Conservation (phyloP, 2,113 vertebrate species). For the Sinocyclocheilus rhinocerous region DNA sequence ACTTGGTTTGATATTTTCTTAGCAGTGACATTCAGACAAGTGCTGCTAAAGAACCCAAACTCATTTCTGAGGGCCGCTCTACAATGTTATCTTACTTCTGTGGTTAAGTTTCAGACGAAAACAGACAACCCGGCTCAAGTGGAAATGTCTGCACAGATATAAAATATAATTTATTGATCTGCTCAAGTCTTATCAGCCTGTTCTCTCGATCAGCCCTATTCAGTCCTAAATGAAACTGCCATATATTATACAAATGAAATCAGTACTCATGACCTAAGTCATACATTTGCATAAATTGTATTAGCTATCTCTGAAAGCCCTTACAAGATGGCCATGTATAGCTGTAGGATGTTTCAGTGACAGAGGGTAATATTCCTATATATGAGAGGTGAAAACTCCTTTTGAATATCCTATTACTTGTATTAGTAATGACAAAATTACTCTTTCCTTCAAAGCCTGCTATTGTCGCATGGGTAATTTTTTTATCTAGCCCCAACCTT, state of each 20-base stretch:
- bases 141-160: background rate
- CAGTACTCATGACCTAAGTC: slow-evolving; percentile 1
- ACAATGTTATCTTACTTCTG: background rate
- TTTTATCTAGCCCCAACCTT: slow-evolving; percentile 10
- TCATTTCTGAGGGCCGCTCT: background rate
- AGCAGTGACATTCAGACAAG: background rate
- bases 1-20: background rate
- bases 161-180: slow-evolving; percentile 1
- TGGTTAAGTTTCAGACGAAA: background rate
- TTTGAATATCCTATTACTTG: slow-evolving; percentile 31
- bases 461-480: slow-evolving; percentile 10
- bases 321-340: background rate
- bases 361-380: background rate
- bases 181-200: background rate
- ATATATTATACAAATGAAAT: slow-evolving; percentile 34
- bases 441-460: slow-evolving; percentile 10
- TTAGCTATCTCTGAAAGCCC: slow-evolving; percentile 6
- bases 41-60: background rate
- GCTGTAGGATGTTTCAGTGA: background rate
- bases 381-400: slow-evolving; percentile 19
- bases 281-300: slow-evolving; percentile 1
- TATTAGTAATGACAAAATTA: slow-evolving; percentile 42
- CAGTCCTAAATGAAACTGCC: background rate
- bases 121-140: background rate
- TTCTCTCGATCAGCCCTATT: background rate